phyloP scores from a whole-genome alignment of 1,140 invertebrate genomes.

The Solen grandis region DNA sequence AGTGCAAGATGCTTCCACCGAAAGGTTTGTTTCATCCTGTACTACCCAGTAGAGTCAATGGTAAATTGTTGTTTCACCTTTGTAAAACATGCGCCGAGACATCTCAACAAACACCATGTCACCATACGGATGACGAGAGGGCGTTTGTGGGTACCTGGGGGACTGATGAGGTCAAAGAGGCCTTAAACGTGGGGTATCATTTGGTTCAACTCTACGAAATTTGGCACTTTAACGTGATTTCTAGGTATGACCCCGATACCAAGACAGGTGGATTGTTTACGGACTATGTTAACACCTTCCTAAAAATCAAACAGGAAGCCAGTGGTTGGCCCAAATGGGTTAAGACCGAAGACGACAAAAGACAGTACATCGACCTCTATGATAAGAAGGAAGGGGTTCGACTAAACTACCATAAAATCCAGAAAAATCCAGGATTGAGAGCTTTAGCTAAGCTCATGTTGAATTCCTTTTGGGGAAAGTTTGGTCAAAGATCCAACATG shows the following conservation, averaged over 20 bases:
- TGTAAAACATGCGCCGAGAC: slow-evolving; percentile 7
- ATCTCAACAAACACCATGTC: neutral
- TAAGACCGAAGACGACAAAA: slow-evolving; percentile 39
- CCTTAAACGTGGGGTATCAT: neutral
- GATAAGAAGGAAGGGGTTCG: slow-evolving; percentile 72
- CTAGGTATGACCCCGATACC: neutral
- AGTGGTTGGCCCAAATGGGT: slow-evolving; percentile 49
- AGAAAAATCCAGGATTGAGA: slow-evolving; percentile 74
- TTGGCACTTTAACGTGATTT: slow-evolving; percentile 6
- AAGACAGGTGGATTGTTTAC: slow-evolving; percentile 24
- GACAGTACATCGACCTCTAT: slow-evolving; percentile 64
- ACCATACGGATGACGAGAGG: slow-evolving; percentile 1
- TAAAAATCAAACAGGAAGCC: slow-evolving; percentile 61
- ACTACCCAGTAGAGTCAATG: neutral
- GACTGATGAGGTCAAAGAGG: neutral
- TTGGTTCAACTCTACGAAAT: slow-evolving; percentile 2
- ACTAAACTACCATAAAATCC: slow-evolving; percentile 74
- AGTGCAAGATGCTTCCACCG: slow-evolving; percentile 14
- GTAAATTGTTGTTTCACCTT: slow-evolving; percentile 11
- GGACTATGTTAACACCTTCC: slow-evolving; percentile 57
- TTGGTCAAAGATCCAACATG: slow-evolving; percentile 44
- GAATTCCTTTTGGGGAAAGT: too few relatives aligned
- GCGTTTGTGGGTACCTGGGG: slow-evolving; percentile 3
- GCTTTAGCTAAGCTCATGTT: slow-evolving; percentile 59
- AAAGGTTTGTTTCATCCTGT: slow-evolving; percentile 15